phyloP scores from a whole-genome alignment of 2,888 invertebrate species.

The Lamellibrachia satsuma region DNA sequence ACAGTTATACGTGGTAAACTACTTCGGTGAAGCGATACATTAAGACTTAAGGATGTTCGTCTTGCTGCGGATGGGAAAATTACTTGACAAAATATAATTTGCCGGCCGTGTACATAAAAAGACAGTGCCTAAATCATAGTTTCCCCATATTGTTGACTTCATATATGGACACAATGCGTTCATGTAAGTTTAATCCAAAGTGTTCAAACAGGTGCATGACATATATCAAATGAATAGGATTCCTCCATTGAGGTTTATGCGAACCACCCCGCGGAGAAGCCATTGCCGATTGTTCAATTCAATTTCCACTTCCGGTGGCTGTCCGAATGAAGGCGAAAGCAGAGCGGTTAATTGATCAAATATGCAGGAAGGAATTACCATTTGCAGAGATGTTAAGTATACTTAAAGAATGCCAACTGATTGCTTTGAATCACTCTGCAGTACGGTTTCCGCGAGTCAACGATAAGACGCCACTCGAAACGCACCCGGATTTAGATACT shows the following conservation, averaged over 20 bases:
- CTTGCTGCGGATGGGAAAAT: too few relatives aligned
- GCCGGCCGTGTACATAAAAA: too few relatives aligned
- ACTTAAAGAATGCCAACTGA: background rate
- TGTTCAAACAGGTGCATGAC: conserved; percentile 2
- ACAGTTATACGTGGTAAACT: too few relatives aligned
- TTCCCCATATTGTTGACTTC: too few relatives aligned
- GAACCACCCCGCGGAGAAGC: background rate
- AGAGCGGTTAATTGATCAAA: background rate
- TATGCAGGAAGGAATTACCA: background rate
- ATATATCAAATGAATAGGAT: background rate
- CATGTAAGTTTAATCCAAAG: background rate
- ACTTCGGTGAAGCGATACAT: too few relatives aligned
- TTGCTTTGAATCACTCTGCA: background rate
- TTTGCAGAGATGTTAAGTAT: background rate
- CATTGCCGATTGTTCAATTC: background rate
- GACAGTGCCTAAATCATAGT: too few relatives aligned
- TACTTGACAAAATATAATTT: too few relatives aligned
- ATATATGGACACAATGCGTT: background rate
- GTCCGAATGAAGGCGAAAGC: background rate
- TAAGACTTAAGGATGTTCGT: too few relatives aligned
- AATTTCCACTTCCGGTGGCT: background rate
- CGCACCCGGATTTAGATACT: background rate
- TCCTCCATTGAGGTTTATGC: background rate
- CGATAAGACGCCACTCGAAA: background rate
- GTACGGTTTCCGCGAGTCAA: background rate